These are phyloP conservation scores for Xyrauchen texanus DNA, from an alignment of 2,113 vertebrate genomes.

Conservation along the genomic window DNA sequence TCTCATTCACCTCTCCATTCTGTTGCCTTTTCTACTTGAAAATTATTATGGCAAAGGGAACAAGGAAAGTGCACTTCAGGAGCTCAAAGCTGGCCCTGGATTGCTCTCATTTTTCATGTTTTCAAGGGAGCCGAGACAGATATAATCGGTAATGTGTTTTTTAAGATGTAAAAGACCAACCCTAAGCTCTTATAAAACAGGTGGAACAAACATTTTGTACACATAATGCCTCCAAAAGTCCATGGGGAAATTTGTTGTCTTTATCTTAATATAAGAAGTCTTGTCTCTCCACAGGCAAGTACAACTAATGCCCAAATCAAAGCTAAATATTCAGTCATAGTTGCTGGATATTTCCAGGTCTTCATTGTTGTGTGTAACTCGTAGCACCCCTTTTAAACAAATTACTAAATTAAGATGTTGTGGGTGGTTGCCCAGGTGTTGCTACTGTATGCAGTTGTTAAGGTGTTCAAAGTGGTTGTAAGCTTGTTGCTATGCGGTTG, in stretches of 20 bases:
- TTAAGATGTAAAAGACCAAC: not conserved
- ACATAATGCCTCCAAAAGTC: not conserved
- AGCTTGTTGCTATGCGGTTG: too few relatives aligned
- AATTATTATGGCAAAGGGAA: conserved; percentile 28
- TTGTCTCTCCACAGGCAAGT: not conserved
- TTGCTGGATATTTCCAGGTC: too few relatives aligned
- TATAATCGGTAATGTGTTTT: conserved; percentile 10
- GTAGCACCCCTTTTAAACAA: too few relatives aligned
- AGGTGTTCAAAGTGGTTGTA: too few relatives aligned
- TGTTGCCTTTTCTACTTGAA: conserved; percentile 35
- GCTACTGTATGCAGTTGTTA: too few relatives aligned
- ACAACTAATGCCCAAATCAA: not conserved
- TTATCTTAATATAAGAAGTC: not conserved
- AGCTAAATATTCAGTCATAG: not conserved
- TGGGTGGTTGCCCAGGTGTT: too few relatives aligned
- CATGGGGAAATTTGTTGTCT: not conserved
- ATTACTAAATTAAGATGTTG: too few relatives aligned
- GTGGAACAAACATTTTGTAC: too few relatives aligned
- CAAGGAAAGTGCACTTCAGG: conserved; percentile 14
- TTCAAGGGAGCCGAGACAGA: conserved; percentile 1
- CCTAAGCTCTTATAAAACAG: not conserved
- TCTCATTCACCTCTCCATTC: not conserved
- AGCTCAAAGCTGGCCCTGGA: not conserved
- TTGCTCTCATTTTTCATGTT: conserved; percentile 15
- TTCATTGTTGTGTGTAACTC: not conserved